A percentile compares a stretch with the other conserved stretches of the same genome.
phyloP scores from a whole-genome alignment of 1,140 invertebrate genomes.

The Drosophila truncata region DNA sequence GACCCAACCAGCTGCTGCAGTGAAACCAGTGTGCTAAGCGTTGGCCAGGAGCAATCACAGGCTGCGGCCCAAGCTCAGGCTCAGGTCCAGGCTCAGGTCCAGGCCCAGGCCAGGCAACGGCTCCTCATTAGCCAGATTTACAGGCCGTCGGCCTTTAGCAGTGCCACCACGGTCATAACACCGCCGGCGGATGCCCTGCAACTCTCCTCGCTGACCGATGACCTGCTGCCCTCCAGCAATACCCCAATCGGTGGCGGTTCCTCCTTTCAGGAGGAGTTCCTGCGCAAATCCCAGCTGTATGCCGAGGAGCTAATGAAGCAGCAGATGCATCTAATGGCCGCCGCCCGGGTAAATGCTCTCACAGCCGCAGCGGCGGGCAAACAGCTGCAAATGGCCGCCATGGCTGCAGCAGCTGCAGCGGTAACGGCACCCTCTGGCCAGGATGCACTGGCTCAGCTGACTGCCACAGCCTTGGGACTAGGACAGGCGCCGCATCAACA shows the following conservation, averaged over 20 bases:
- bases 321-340: conserved; percentile 85
- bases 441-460: conserved; percentile 72
- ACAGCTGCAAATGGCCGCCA: conserved; percentile 71
- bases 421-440: conserved; percentile 45
- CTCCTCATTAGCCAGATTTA: conserved; percentile 69
- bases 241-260: conserved; percentile 19
- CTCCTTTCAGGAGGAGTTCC: conserved; percentile 81
- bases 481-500: conserved; percentile 51
- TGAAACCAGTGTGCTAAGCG: conserved; percentile 89
- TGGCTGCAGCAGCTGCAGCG: conserved; percentile 69
- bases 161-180: conserved; percentile 45
- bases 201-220: conserved; percentile 3
- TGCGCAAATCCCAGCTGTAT: conserved; percentile 83
- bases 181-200: conserved; percentile 7
- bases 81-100: conserved; percentile 38
- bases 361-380: conserved; percentile 69
- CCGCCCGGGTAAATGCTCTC: conserved; percentile 75
- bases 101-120: conserved; percentile 59
- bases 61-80: conserved; percentile 33
- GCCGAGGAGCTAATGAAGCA: conserved; percentile 85
- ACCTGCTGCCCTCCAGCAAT: neutral
- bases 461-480: conserved; percentile 61
- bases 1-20: conserved; percentile 86
- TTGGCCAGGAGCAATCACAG: conserved; percentile 88
- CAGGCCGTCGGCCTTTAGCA: conserved; percentile 75